These are phyloP conservation scores for Cecidostiba fungosa DNA, from an alignment of 2,888 invertebrate genomes.

Conservation along the genomic window DNA sequence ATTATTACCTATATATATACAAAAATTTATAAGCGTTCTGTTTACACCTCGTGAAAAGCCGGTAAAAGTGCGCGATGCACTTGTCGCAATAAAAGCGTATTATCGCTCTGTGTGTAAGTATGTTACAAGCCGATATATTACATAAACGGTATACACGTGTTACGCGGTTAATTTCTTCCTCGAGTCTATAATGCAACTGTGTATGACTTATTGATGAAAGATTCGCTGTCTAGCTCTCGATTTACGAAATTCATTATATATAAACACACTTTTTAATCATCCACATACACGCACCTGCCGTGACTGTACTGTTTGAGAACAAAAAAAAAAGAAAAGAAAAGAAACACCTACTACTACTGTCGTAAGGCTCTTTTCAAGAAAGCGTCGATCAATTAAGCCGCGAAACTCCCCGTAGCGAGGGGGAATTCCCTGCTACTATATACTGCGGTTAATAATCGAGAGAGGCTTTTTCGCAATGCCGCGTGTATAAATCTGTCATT, in stretches of 20 bases:
- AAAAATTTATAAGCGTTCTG: too few relatives aligned
- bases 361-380: constrained; percentile 15
- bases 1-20: constrained; percentile 26
- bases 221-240: constrained; percentile 18
- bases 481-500: constrained; percentile 42
- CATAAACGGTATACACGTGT: constrained; percentile 18
- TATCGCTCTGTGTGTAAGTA: not conserved
- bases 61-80: not conserved
- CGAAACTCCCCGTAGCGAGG: not conserved
- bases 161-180: constrained; percentile 35
- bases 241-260: not conserved
- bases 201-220: constrained; percentile 17
- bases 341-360: constrained; percentile 9
- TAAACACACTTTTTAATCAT: too few relatives aligned
- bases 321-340: not conserved
- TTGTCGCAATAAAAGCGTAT: not conserved
- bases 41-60: not conserved
- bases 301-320: not conserved
- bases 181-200: constrained; percentile 2
- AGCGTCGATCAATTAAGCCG: constrained; percentile 14
- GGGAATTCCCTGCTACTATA: constrained; percentile 34
- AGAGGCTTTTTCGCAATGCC: constrained; percentile 31
- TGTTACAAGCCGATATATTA: constrained; percentile 38
- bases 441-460: constrained; percentile 18
- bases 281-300: too few relatives aligned